Base-by-base conservation (phyloP, 2,113 vertebrate species). In the Brachypodius melanocephalos region DNA sequence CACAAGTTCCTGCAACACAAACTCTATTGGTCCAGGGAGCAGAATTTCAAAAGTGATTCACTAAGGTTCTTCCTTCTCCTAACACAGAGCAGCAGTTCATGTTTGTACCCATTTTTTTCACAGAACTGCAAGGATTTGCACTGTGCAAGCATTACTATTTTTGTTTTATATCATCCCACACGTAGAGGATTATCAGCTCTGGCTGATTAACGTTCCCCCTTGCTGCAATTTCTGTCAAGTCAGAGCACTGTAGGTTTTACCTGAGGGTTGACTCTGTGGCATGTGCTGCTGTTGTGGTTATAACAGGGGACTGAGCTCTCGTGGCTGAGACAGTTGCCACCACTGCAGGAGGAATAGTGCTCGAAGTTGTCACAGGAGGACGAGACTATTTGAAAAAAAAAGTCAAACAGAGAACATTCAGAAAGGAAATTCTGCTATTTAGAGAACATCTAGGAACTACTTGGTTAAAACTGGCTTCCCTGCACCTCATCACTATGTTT, bases 301-400 rank as follows among this genome's bases (percentile, higher is more conserved):
- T 99, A 85, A 99, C 98, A 22, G 99, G 99, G 59, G 99, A 99
- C 96, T 99, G 99, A 57, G 99, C 99, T 96, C 99, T 98, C 2
- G 98, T 99, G 82, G 99, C 99, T 0, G 99, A 99, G 40, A 99
- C 99, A 12, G 99, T 99, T 16, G 99, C 99, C 93, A 99, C 99
- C 89, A 99, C 99, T 28, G 99, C 98, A 58, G 99, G 99, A 90
- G 99, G 98, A 91, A 99, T 99, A 55, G 99, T 97, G 65, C 98
- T 99, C 7, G 99, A 98, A 7, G 99, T 99, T 78, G 99, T 99
- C 88, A 99, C 98, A 28, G 98, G 96, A 65, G 99, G 98, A 38
- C 99, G 99, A 87, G 99, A 99, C 99, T 99, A 94, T 17, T 77
- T 12, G 68, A 38, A 97, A 54, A 42, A 61, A 95, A 12, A 45